Conservation (phyloP, 2,888 invertebrate species). For the Spilosoma lubricipeda region DNA sequence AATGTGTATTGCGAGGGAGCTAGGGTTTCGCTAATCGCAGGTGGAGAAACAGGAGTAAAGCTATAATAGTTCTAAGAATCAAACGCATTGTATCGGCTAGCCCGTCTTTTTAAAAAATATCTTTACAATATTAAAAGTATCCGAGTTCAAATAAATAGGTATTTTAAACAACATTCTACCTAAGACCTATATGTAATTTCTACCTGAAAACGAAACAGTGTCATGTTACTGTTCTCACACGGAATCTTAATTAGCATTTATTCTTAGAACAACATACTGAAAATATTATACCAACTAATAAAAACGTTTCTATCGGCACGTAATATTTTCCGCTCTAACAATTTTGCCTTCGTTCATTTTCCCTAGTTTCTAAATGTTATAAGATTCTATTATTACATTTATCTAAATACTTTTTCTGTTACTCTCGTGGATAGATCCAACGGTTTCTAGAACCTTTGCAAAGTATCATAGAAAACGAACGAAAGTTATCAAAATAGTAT, state of each 20-base stretch:
- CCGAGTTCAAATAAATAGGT: not conserved
- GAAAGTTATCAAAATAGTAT: not conserved
- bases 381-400: conserved; percentile 8
- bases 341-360: not conserved
- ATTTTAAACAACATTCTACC: not conserved
- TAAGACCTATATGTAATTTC: not conserved
- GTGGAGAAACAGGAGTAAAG: not conserved
- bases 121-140: not conserved
- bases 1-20: too few species aligned
- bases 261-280: not conserved
- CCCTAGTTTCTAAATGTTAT: not conserved
- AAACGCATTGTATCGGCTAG: not conserved
- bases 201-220: not conserved
- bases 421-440: not conserved
- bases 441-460: conserved; percentile 1
- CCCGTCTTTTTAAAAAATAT: too few species aligned
- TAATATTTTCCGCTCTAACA: not conserved
- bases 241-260: not conserved
- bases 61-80: not conserved
- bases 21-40: not conserved
- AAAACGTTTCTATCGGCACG: not conserved
- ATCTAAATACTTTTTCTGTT: not conserved
- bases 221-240: not conserved
- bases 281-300: not conserved
- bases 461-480: not conserved